These are phyloP conservation scores for Siniperca obscura DNA, from an alignment of 2,797 vertebrate species.

Conservation along the genomic window DNA sequence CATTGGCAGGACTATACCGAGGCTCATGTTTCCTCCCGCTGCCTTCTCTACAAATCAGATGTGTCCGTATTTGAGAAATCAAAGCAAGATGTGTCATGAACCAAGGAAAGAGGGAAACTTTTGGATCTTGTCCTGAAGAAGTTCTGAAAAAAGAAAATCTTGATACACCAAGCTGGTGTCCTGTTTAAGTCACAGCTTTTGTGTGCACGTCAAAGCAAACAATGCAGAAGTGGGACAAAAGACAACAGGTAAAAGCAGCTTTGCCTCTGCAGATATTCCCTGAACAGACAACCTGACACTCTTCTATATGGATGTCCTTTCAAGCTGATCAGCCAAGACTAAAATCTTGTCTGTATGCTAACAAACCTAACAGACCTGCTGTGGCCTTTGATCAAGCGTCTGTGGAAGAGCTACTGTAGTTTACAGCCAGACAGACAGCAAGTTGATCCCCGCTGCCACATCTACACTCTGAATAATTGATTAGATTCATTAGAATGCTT, in stretches of 20 bases:
- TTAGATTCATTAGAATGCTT: conserved; percentile 74
- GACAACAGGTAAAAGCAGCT: conserved; percentile 8
- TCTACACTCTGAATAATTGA: conserved; percentile 74
- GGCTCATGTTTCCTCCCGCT: conserved; percentile 4
- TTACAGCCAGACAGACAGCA: conserved; percentile 52
- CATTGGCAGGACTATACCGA: conserved; percentile 1
- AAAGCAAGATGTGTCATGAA: not conserved
- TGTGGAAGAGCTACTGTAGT: conserved; percentile 32
- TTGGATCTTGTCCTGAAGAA: not conserved
- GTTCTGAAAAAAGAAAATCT: not conserved
- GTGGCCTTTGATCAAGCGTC: conserved; percentile 23
- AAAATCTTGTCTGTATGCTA: not conserved
- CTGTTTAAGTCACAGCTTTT: conserved; percentile 1
- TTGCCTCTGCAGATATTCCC: conserved; percentile 9
- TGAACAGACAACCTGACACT: not conserved
- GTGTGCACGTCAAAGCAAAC: not conserved
- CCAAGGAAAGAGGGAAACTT: not conserved
- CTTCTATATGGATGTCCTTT: not conserved
- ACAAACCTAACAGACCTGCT: conserved; percentile 4
- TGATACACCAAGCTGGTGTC: not conserved
- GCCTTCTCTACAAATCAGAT: not conserved
- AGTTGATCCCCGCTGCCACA: conserved; percentile 67
- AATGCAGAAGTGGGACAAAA: conserved; percentile 24
- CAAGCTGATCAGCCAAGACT: conserved; percentile 15
- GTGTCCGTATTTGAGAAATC: conserved; percentile 6